These are phyloP conservation scores for Neoaliturus tenellus DNA, from an alignment of 2,888 invertebrate species.

Conservation along the genomic window DNA sequence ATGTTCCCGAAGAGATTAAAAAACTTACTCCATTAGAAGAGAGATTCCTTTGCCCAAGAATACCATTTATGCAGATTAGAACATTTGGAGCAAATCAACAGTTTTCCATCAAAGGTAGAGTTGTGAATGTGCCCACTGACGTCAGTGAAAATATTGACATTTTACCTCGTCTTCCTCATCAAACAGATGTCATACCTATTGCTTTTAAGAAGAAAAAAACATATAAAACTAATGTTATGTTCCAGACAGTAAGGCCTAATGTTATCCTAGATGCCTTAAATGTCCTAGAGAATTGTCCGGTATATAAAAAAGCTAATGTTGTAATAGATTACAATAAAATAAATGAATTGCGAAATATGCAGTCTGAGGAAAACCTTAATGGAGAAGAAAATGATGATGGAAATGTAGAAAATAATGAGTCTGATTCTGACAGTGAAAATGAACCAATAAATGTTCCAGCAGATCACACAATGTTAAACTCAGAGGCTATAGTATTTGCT, in stretches of 20 bases:
- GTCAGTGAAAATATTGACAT: constrained; percentile 12
- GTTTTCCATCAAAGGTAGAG: constrained; percentile 25
- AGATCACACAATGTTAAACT: not conserved
- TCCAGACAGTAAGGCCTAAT: constrained; percentile 38
- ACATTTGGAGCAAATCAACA: constrained; percentile 27
- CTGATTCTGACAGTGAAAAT: constrained; percentile 25
- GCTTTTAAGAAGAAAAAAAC: constrained; percentile 20
- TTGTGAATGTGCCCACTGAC: constrained; percentile 50
- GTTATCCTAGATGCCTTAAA: constrained; percentile 44
- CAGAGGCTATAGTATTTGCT: constrained; percentile 52
- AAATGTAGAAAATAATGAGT: not conserved
- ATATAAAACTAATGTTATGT: not conserved
- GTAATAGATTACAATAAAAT: not conserved
- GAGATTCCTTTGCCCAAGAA: constrained; percentile 50
- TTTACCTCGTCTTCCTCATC: constrained; percentile 28
- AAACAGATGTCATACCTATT: constrained; percentile 31
- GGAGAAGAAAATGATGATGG: constrained; percentile 1
- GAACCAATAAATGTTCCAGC: constrained; percentile 31
- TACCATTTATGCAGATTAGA: constrained; percentile 54
- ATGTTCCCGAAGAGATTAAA: constrained; percentile 23
- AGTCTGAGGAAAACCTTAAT: not conserved
- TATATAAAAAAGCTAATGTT: not conserved
- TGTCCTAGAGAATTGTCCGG: constrained; percentile 10
- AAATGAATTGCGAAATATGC: not conserved
- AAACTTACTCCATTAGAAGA: constrained; percentile 50